A percentile compares a stretch with the other conserved stretches of the same genome.
Conservation (phyloP, 2,113 vertebrate species). For the Laterallus jamaicensis region DNA sequence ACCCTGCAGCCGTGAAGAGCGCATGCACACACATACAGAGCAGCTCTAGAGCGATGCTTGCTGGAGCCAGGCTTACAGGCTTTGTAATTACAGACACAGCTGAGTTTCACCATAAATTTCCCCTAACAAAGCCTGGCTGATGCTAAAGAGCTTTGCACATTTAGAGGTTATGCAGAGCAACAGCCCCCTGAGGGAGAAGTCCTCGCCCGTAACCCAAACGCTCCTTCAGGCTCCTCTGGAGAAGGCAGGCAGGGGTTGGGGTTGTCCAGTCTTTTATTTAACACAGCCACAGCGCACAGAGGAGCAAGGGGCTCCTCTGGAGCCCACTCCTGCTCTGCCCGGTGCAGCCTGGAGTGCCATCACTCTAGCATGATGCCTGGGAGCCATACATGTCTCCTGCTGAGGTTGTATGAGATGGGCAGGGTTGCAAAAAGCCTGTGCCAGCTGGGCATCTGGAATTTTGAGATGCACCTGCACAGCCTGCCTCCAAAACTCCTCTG, state of each 20-base stretch:
- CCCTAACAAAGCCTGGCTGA: not conserved
- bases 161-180: not conserved
- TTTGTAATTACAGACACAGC: not conserved
- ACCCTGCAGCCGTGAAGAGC: not conserved
- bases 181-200: not conserved
- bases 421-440: not conserved
- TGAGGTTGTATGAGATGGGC: rapidly evolving
- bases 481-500: not conserved
- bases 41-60: not conserved
- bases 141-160: conserved; percentile 1
- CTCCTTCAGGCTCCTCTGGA: rapidly evolving
- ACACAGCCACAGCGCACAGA: not conserved
- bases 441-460: rapidly evolving
- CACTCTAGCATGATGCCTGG: rapidly evolving
- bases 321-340: not conserved
- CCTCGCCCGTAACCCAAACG: not conserved
- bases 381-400: not conserved
- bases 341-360: rapidly evolving
- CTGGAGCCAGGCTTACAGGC: not conserved
- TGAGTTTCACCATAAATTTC: not conserved
- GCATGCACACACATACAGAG: not conserved
- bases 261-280: not conserved
- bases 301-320: not conserved
- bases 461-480: not conserved
- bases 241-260: not conserved